phyloP scores from a whole-genome alignment of 2,113 vertebrate species.

The Hippocampus barbouri region DNA sequence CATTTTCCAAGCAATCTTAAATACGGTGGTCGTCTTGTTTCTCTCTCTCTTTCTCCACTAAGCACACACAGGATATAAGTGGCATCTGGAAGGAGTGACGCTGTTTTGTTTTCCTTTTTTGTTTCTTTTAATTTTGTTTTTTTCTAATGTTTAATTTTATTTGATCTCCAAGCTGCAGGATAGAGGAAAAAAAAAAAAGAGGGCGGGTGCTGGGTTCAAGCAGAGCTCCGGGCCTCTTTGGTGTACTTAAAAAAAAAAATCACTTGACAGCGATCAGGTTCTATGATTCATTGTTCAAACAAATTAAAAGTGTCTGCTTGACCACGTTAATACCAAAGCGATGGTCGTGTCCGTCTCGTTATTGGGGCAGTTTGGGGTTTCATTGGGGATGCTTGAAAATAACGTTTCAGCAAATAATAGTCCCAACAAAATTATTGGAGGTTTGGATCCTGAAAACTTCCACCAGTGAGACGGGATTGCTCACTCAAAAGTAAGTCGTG shows the following conservation, averaged over 20 bases:
- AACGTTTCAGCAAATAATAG: background rate
- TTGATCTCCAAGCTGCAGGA: conserved; percentile 42
- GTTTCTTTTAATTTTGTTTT: background rate
- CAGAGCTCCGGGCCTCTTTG: conserved; percentile 35
- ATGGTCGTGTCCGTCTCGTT: conserved; percentile 24
- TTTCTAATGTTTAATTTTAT: conserved; percentile 42
- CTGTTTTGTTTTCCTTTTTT: conserved; percentile 18
- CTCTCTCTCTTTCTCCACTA: conserved; percentile 24
- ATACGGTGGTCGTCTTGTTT: conserved; percentile 44
- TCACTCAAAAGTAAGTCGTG: too few species aligned
- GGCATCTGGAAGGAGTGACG: conserved; percentile 41
- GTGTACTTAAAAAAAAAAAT: conserved; percentile 48
- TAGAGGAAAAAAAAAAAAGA: conserved; percentile 21
- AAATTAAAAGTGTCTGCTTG: conserved; percentile 67
- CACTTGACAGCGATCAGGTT: conserved; percentile 57
- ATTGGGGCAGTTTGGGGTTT: conserved; percentile 4
- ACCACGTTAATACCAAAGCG: conserved; percentile 60
- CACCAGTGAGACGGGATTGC: too few species aligned
- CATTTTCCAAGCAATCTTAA: conserved; percentile 58
- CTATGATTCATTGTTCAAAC: conserved; percentile 55
- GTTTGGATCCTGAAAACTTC: too few species aligned
- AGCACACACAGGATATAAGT: conserved; percentile 41
- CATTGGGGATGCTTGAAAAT: background rate
- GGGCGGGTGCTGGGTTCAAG: conserved; percentile 37
- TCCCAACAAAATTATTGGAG: too few species aligned